Evolutionary conservation across 2,888 invertebrate species (phyloP).

Genomic region (Terebella lapidaria): DNA sequence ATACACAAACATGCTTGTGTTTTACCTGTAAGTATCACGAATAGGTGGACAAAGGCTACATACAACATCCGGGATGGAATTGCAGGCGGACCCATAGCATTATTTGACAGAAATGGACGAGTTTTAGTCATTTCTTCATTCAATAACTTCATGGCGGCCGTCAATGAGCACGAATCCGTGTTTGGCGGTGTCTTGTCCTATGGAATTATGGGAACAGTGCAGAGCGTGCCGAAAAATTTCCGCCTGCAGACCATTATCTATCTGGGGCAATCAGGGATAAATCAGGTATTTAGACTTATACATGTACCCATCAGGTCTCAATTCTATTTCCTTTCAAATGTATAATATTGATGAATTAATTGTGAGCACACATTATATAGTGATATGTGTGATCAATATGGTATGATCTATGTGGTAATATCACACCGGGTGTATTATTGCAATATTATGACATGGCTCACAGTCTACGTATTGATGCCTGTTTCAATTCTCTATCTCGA

Average conservation of each 20-base stretch:
- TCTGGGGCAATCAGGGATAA: neutral
- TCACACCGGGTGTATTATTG: no score
- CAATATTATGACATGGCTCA: no score
- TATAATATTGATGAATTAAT: neutral
- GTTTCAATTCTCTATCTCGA: no score
- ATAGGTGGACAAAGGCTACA: neutral
- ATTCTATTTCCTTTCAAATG: no score
- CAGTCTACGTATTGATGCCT: no score
- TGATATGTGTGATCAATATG: no score
- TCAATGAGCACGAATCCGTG: slow-evolving; percentile 21
- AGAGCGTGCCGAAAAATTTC: slow-evolving; percentile 19
- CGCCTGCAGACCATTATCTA: neutral
- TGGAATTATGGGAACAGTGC: slow-evolving; percentile 30
- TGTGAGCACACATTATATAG: neutral
- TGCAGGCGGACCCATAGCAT: neutral
- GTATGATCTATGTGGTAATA: no score
- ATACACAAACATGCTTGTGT: no score
- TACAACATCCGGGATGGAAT: slow-evolving; percentile 1
- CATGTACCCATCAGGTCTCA: no score
- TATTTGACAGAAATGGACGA: neutral
- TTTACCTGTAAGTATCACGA: no score
- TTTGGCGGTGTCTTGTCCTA: slow-evolving; percentile 22
- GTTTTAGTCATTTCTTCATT: neutral
- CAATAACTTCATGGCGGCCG: slow-evolving; percentile 26
- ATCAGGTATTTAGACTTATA: no score